These are phyloP conservation scores for Meandrusa payeni DNA, from an alignment of 2,888 invertebrate genomes.

Conservation along the genomic window DNA sequence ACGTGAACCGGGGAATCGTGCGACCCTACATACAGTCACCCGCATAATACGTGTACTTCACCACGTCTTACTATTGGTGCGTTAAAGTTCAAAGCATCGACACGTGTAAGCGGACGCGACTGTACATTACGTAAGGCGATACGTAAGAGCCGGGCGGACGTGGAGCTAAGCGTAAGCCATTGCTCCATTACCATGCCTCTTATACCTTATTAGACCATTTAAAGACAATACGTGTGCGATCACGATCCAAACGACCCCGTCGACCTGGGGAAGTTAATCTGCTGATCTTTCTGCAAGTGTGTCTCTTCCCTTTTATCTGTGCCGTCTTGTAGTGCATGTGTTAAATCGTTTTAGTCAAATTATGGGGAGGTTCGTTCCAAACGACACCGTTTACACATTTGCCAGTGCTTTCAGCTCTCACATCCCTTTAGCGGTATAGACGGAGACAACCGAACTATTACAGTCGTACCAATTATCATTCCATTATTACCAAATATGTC, in stretches of 20 bases:
- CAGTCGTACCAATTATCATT: too few relatives aligned
- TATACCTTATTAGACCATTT: slow-evolving; percentile 21
- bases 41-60: background rate
- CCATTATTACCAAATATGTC: too few relatives aligned
- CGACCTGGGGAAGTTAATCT: slow-evolving; percentile 12
- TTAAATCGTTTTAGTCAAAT: too few relatives aligned
- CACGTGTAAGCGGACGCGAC: background rate
- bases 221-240: slow-evolving; percentile 23
- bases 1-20: slow-evolving; percentile 9
- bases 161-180: slow-evolving; percentile 6
- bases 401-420: too few relatives aligned
- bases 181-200: slow-evolving; percentile 13
- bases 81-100: too few relatives aligned
- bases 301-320: slow-evolving; percentile 3
- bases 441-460: too few relatives aligned
- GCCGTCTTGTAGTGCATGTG: slow-evolving; percentile 5
- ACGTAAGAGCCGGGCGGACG: slow-evolving; percentile 6
- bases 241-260: slow-evolving; percentile 12
- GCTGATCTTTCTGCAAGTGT: slow-evolving; percentile 15
- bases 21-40: slow-evolving; percentile 3
- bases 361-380: too few relatives aligned
- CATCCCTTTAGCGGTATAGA: too few relatives aligned
- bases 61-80: background rate
- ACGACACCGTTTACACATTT: background rate
- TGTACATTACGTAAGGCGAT: slow-evolving; percentile 8